Conservation (phyloP, 1,140 invertebrate species). For the Calephelis nemesis region DNA sequence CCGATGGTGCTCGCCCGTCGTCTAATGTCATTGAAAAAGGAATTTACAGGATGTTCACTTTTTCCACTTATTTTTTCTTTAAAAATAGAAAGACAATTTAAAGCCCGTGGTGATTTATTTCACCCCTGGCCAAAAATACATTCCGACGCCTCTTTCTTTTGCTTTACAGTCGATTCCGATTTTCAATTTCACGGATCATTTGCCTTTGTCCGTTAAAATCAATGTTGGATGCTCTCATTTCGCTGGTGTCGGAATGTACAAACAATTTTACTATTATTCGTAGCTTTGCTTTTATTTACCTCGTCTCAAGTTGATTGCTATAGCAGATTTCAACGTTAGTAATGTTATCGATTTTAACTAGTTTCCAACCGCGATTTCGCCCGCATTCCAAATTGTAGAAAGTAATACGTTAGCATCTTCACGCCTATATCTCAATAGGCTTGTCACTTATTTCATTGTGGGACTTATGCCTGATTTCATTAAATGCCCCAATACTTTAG, state of each 20-base stretch:
- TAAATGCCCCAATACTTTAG: too few species aligned
- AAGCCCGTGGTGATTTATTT: slow-evolving; percentile 29
- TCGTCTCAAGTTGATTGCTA: slow-evolving; percentile 3
- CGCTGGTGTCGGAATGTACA: slow-evolving; percentile 21
- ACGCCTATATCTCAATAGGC: too few species aligned
- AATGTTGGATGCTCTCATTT: slow-evolving; percentile 22
- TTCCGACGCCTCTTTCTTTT: slow-evolving; percentile 25
- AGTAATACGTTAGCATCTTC: too few species aligned
- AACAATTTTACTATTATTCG: slow-evolving; percentile 13
- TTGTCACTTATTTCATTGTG: too few species aligned
- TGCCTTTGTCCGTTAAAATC: slow-evolving; percentile 22
- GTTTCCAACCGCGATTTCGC: too few species aligned
- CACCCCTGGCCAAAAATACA: slow-evolving; percentile 16
- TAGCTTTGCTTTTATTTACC: background rate
- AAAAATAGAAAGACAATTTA: background rate
- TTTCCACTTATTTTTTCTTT: too few species aligned
- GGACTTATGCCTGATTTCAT: too few species aligned
- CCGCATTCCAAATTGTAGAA: too few species aligned
- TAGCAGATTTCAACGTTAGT: background rate
- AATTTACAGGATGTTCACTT: too few species aligned
- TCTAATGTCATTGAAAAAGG: too few species aligned
- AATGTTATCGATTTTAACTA: too few species aligned
- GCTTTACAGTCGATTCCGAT: slow-evolving; percentile 31
- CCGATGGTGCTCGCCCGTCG: too few species aligned
- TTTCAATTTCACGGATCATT: slow-evolving; percentile 38